Evolutionary conservation across 2,888 invertebrate genomes (phyloP).

Genomic region (Cyaniris semiargus): DNA sequence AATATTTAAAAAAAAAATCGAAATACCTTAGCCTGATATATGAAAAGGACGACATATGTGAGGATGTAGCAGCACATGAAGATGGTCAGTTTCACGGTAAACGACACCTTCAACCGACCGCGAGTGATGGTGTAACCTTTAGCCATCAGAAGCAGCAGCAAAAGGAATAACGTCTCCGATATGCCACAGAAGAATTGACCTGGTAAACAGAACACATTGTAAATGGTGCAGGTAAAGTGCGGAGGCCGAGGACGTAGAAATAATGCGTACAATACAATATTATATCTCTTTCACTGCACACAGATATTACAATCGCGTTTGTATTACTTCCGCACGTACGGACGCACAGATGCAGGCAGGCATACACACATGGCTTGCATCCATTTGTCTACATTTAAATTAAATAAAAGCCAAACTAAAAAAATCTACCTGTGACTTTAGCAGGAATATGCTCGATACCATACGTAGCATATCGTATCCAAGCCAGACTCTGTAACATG

Average conservation of each 20-base stretch:
- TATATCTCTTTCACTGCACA: too few species aligned
- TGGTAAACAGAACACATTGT: slow-evolving; percentile 53
- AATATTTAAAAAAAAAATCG: too few species aligned
- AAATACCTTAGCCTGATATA: slow-evolving; percentile 88
- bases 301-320: too few species aligned
- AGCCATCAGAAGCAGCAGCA: slow-evolving; percentile 89
- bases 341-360: too few species aligned
- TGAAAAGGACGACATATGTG: slow-evolving; percentile 87
- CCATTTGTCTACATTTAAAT: not conserved
- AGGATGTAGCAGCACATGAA: slow-evolving; percentile 89
- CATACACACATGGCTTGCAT: too few species aligned
- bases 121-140: slow-evolving; percentile 96
- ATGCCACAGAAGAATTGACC: slow-evolving; percentile 87
- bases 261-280: too few species aligned
- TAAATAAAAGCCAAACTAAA: too few species aligned
- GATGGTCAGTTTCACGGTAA: slow-evolving; percentile 87
- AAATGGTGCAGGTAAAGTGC: too few species aligned
- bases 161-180: slow-evolving; percentile 87
- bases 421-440: slow-evolving; percentile 69
- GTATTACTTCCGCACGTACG: too few species aligned
- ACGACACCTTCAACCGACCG: slow-evolving; percentile 86
- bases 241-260: too few species aligned
- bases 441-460: slow-evolving; percentile 82
- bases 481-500: slow-evolving; percentile 84
- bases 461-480: slow-evolving; percentile 87